Evolutionary conservation across 2,797 vertebrate species (phyloP).

Genomic region (Anomalospiza imberbis): DNA sequence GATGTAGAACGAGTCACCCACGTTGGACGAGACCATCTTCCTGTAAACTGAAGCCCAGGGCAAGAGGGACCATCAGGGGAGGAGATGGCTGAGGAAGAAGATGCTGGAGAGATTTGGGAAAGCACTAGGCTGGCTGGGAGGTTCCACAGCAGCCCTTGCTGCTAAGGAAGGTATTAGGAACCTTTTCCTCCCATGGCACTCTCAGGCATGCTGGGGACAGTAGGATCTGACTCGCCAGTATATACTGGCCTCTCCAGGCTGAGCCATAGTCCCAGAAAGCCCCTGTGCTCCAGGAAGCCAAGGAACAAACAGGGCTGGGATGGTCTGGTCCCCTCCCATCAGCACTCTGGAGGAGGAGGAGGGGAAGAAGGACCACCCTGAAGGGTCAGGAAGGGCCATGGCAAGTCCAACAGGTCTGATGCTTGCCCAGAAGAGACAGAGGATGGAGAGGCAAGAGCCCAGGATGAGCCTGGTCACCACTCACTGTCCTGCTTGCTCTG

Average conservation of each 20-base stretch:
- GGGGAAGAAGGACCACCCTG: not conserved
- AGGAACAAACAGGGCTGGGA: not conserved
- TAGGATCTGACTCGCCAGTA: not conserved
- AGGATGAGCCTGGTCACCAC: slow-evolving; percentile 49
- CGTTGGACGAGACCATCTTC: slow-evolving; percentile 86
- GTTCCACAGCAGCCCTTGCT: not conserved
- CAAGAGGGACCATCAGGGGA: not conserved
- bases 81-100: not conserved
- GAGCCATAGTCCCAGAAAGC: not conserved
- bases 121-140: not conserved
- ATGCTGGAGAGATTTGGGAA: not conserved
- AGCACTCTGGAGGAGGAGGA: not conserved
- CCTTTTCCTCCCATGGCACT: not conserved
- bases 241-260: not conserved
- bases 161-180: not conserved
- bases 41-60: slow-evolving; percentile 82
- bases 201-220: not conserved
- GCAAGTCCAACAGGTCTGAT: not conserved
- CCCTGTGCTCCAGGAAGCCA: accelerated
- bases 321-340: not conserved
- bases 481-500: slow-evolving; percentile 94
- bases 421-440: not conserved
- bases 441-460: not conserved
- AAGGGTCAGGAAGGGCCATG: not conserved
- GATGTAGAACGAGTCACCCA: slow-evolving; percentile 94